phyloP scores from a whole-genome alignment of 2,888 invertebrate genomes.

The Clivina fossor region DNA sequence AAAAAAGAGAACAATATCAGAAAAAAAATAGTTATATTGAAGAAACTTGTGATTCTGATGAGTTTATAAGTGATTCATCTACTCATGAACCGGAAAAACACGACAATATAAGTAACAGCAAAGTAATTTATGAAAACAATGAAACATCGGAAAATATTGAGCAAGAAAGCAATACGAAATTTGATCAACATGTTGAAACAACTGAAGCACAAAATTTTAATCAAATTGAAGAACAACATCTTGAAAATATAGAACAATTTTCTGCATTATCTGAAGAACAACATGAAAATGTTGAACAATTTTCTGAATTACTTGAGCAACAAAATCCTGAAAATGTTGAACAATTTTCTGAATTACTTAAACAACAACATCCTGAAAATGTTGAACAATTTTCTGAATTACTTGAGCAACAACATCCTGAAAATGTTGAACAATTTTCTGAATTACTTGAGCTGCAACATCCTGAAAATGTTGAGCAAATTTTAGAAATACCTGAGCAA shows the following conservation, averaged over 20 bases:
- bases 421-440: too few species aligned
- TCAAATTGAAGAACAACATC: too few species aligned
- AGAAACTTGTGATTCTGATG: constrained; percentile 50
- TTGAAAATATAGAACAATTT: too few species aligned
- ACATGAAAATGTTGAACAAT: constrained; percentile 3
- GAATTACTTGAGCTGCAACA: too few species aligned
- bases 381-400: too few species aligned
- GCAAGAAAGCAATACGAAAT: constrained; percentile 35
- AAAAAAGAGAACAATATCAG: constrained; percentile 32
- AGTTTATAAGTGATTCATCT: constrained; percentile 41
- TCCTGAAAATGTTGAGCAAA: too few species aligned
- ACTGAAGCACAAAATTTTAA: neutral
- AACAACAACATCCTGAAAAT: too few species aligned
- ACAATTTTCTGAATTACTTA: too few species aligned
- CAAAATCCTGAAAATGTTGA: neutral
- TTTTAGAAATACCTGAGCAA: too few species aligned
- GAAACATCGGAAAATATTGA: constrained; percentile 40
- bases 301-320: constrained; percentile 2
- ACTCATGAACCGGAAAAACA: constrained; percentile 37
- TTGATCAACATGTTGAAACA: neutral
- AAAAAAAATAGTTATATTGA: constrained; percentile 42
- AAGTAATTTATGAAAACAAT: constrained; percentile 17
- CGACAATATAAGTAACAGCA: too few species aligned
- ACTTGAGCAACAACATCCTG: neutral
- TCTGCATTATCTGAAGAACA: too few species aligned